Percentiles rank a stretch among this genome's conserved stretches.
Evolutionary conservation across 1,140 invertebrate species (phyloP).

Genomic region (Plectrocnemia conspersa): DNA sequence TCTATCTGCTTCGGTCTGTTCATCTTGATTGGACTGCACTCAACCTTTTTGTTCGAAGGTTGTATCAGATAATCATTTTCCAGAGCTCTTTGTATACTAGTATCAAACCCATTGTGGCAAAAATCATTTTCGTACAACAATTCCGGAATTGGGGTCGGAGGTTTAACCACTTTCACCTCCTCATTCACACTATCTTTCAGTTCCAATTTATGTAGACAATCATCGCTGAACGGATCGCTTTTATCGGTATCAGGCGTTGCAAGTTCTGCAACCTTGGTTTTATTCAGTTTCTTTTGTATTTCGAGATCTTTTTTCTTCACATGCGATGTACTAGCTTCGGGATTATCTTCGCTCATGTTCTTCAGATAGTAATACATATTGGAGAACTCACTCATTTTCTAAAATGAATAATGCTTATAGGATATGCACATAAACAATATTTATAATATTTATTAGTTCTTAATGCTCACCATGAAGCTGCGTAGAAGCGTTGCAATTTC

Average conservation of each 20-base stretch:
- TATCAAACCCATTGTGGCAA: constrained; percentile 31
- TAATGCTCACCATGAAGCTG: constrained; percentile 63
- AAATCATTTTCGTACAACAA: constrained; percentile 32
- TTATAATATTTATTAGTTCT: constrained; percentile 9
- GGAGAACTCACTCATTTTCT: constrained; percentile 72
- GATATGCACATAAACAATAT: constrained; percentile 9
- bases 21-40: constrained; percentile 42
- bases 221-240: constrained; percentile 49
- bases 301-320: constrained; percentile 40
- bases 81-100: constrained; percentile 49
- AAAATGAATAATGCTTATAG: constrained; percentile 34
- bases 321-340: too few relatives aligned
- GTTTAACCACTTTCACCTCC: constrained; percentile 36
- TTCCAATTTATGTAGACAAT: constrained; percentile 48
- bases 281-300: constrained; percentile 37
- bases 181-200: constrained; percentile 21
- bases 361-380: constrained; percentile 80
- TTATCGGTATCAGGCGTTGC: constrained; percentile 23
- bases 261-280: constrained; percentile 40
- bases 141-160: constrained; percentile 22
- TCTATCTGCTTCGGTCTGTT: constrained; percentile 46
- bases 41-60: constrained; percentile 56
- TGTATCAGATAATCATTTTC: constrained; percentile 56
- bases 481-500: constrained; percentile 67
- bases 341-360: constrained; percentile 60